Evolutionary conservation across 2,797 vertebrate species (phyloP).

Genomic region (Hydrophis major): DNA sequence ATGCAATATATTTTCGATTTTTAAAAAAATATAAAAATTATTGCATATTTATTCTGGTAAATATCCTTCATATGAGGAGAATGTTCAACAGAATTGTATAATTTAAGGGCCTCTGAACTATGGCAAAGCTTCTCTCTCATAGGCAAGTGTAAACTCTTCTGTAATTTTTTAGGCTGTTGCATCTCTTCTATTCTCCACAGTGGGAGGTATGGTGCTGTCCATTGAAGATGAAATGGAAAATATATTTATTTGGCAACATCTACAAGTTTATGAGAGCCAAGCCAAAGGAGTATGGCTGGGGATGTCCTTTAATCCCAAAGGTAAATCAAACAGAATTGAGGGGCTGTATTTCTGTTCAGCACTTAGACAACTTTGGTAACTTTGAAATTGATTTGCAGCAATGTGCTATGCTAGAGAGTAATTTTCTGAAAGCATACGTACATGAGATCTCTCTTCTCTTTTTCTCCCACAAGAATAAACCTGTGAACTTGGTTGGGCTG

Average conservation of each 20-base stretch:
- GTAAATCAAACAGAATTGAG: conserved; percentile 49
- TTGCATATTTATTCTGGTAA: not conserved
- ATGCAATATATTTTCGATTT: not conserved
- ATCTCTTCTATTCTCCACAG: conserved; percentile 63
- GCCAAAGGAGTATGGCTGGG: conserved; percentile 92
- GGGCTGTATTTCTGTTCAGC: not conserved
- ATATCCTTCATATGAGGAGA: not conserved
- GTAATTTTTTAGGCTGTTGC: not conserved
- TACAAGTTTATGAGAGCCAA: conserved; percentile 84
- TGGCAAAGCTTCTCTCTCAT: not conserved
- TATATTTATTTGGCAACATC: conserved; percentile 92
- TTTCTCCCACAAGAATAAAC: not conserved
- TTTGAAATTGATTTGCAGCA: not conserved
- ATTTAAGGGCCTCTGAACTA: not conserved
- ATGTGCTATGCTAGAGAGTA: not conserved
- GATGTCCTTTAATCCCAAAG: conserved; percentile 88
- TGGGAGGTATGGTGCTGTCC: conserved; percentile 85
- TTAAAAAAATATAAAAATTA: not conserved
- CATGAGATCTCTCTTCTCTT: not conserved
- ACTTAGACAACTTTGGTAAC: not conserved
- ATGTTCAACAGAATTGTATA: not conserved
- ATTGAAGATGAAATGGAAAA: conserved; percentile 93
- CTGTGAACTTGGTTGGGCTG: not conserved
- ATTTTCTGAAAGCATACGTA: not conserved
- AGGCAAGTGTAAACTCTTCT: not conserved